phyloP scores from a whole-genome alignment of 35 echinoderm and acorn worm genomes.

The Acanthaster planci region DNA sequence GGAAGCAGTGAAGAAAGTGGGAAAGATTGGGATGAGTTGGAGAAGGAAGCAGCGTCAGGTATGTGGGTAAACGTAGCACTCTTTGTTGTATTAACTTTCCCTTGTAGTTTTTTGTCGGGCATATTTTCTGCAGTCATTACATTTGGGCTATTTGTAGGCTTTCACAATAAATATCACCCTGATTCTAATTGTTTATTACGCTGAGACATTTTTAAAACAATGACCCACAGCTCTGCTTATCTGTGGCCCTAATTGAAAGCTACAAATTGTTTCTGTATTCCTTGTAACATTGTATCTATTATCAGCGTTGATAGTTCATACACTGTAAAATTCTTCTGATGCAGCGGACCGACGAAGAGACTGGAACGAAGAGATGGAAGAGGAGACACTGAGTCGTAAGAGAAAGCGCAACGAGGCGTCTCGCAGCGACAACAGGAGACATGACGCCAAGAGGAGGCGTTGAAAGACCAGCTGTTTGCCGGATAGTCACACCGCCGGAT shows the following conservation, averaged over 20 bases:
- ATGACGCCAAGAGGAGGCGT: not conserved
- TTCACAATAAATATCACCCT: no score
- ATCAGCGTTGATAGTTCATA: no score
- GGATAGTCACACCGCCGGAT: no score
- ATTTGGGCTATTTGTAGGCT: no score
- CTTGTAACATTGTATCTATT: no score
- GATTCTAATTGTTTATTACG: no score
- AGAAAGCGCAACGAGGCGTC: constrained; percentile 35
- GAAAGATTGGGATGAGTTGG: constrained; percentile 96
- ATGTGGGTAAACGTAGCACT: not conserved
- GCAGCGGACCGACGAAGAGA: constrained; percentile 54
- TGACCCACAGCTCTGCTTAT: no score
- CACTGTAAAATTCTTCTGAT: not conserved
- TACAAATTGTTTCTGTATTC: no score
- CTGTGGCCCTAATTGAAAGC: no score
- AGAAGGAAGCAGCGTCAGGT: constrained; percentile 91
- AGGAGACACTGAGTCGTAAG: constrained; percentile 55
- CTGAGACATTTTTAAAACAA: no score
- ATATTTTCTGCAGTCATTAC: no score
- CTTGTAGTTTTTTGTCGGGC: not conserved
- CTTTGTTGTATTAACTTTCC: not conserved
- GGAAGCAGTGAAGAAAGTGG: constrained; percentile 91
- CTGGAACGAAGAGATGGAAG: constrained; percentile 43
- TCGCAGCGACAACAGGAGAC: constrained; percentile 10
- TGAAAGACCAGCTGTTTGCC: not conserved